A percentile compares a stretch with the other conserved stretches of the same genome.
These are phyloP conservation scores for Carabus problematicus DNA, from an alignment of 2,888 invertebrate species.

Conservation along the genomic window DNA sequence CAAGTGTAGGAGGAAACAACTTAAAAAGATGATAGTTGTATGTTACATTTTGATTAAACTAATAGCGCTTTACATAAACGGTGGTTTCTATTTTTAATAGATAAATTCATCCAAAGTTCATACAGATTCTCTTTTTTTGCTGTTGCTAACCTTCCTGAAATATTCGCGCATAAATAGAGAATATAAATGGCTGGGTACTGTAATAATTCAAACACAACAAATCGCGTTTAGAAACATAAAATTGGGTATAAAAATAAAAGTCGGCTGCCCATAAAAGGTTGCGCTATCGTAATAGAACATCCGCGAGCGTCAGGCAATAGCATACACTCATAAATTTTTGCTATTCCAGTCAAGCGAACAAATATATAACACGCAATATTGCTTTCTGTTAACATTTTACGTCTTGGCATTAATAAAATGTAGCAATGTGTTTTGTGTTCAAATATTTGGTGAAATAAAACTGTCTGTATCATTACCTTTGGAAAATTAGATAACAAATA, in stretches of 20 bases:
- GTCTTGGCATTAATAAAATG: constrained; percentile 22
- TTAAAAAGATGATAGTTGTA: too few relatives aligned
- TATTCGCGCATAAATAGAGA: neutral
- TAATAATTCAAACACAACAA: constrained; percentile 30
- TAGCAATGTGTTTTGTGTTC: neutral
- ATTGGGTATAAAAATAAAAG: constrained; percentile 33
- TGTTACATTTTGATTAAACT: too few relatives aligned
- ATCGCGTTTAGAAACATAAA: constrained; percentile 23
- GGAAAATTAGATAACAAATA: constrained; percentile 4
- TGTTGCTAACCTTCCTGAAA: too few relatives aligned
- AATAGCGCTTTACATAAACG: too few relatives aligned
- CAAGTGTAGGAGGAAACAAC: too few relatives aligned
- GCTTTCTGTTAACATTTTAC: neutral
- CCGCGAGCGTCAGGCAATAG: neutral
- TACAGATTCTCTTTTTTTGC: too few relatives aligned
- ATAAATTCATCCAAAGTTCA: too few relatives aligned
- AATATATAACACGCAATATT: constrained; percentile 18
- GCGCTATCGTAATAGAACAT: constrained; percentile 24
- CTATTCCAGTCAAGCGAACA: constrained; percentile 12
- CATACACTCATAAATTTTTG: constrained; percentile 26
- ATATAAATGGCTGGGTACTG: constrained; percentile 22
- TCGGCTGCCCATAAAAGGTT: constrained; percentile 7
- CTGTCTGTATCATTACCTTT: neutral
- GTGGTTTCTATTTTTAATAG: too few relatives aligned
- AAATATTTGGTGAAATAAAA: neutral